These are phyloP conservation scores for Ctena decussata DNA, from an alignment of 2,888 invertebrate species.

Conservation along the genomic window DNA sequence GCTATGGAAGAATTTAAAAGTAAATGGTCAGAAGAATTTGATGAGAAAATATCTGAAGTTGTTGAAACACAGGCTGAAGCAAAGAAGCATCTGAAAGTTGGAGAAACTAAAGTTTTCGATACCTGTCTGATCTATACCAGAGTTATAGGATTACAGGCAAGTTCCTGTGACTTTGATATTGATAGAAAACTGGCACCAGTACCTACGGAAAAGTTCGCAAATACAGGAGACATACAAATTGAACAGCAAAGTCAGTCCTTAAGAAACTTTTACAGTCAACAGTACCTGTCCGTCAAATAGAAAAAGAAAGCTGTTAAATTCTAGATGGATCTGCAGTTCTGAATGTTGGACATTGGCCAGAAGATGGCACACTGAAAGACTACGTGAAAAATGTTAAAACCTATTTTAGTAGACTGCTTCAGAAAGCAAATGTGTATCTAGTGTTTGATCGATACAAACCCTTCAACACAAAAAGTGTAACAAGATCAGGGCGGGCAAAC, in stretches of 20 bases:
- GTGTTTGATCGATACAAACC: not conserved
- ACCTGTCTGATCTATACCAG: not conserved
- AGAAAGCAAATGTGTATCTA: not conserved
- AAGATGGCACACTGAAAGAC: not conserved
- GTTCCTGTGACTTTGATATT: not conserved
- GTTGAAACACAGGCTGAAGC: not conserved
- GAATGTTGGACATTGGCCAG: not conserved
- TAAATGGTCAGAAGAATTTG: not conserved
- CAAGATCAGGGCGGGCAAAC: not conserved
- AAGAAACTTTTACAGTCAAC: not conserved
- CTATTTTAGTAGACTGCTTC: not conserved
- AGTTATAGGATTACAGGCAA: slow-evolving; percentile 11
- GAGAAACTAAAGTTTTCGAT: not conserved
- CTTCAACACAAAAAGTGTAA: not conserved
- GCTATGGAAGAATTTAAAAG: not conserved
- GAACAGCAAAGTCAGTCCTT: not conserved
- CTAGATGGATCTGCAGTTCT: not conserved
- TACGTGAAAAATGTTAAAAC: not conserved
- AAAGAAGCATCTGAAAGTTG: not conserved
- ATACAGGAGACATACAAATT: not conserved
- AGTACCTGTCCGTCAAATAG: not conserved
- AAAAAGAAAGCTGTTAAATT: not conserved
- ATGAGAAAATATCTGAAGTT: not conserved
- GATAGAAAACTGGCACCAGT: not conserved
- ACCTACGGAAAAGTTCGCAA: not conserved